These are phyloP conservation scores for Poecilobothrus nobilitatus DNA, from an alignment of 2,888 invertebrate genomes.

Conservation along the genomic window DNA sequence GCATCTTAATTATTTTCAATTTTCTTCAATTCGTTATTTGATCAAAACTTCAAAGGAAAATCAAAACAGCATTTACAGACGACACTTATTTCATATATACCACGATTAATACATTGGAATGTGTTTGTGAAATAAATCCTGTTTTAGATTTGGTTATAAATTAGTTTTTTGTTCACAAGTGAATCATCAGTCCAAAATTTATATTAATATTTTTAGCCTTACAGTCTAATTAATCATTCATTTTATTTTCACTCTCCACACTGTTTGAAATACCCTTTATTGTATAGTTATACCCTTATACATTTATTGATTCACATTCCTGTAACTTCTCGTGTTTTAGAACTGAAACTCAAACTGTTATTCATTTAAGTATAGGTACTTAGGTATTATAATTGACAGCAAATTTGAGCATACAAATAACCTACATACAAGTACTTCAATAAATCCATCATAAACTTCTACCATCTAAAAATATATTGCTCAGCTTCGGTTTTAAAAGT, in stretches of 20 bases:
- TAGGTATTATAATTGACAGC: too few relatives aligned
- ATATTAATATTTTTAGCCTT: not conserved
- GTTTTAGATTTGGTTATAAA: not conserved
- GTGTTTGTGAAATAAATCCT: not conserved
- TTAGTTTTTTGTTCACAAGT: not conserved
- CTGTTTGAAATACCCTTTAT: not conserved
- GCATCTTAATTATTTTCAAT: slow-evolving; percentile 2
- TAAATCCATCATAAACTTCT: too few relatives aligned
- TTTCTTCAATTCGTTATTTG: slow-evolving; percentile 10
- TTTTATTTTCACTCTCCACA: not conserved
- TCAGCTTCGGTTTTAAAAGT: too few relatives aligned
- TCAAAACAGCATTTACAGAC: slow-evolving; percentile 11
- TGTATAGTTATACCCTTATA: too few relatives aligned
- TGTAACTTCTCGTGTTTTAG: too few relatives aligned
- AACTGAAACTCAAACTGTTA: too few relatives aligned
- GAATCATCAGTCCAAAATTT: not conserved
- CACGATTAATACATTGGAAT: too few relatives aligned
- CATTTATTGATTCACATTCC: too few relatives aligned
- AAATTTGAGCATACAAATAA: too few relatives aligned
- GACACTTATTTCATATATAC: not conserved
- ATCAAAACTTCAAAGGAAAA: slow-evolving; percentile 7
- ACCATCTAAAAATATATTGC: too few relatives aligned
- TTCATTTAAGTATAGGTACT: too few relatives aligned
- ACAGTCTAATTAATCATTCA: not conserved
- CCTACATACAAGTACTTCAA: too few relatives aligned